Percentiles rank a stretch among this genome's conserved stretches.
phyloP scores from a whole-genome alignment of 1,140 invertebrate genomes.

The Pentalonia nigronervosa region DNA sequence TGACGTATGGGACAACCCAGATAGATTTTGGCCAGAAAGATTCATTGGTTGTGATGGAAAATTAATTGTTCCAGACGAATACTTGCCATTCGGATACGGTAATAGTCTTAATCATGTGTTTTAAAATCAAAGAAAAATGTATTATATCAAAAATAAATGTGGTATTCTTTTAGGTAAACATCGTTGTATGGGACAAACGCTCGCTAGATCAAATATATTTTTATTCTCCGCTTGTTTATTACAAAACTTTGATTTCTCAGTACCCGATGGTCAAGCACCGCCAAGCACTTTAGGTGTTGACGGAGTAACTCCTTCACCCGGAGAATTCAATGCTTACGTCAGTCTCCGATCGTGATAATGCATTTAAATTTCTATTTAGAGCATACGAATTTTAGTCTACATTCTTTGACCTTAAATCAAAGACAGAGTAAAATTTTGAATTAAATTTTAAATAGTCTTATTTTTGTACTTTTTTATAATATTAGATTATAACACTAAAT shows the following conservation, averaged over 20 bases:
- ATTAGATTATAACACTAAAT: neutral
- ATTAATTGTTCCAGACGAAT: conserved; percentile 71
- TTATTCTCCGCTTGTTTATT: conserved; percentile 80
- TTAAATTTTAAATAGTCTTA: neutral
- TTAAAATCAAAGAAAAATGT: neutral
- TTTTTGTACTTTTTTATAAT: neutral
- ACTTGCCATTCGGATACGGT: conserved; percentile 81
- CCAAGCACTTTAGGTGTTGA: conserved; percentile 74
- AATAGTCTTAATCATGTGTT: conserved; percentile 26
- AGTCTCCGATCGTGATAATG: conserved; percentile 64
- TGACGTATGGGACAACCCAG: conserved; percentile 74
- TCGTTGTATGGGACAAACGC: conserved; percentile 83
- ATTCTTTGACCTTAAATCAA: neutral
- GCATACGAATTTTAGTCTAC: neutral
- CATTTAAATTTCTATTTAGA: neutral
- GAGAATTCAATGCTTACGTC: conserved; percentile 74
- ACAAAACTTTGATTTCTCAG: conserved; percentile 77
- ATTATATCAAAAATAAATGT: neutral
- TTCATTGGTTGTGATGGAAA: conserved; percentile 75
- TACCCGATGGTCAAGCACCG: conserved; percentile 70
- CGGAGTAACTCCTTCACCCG: conserved; percentile 76
- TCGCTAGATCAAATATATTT: conserved; percentile 87
- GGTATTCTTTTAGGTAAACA: conserved; percentile 70
- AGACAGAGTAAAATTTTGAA: neutral
- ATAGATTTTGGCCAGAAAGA: conserved; percentile 79